Evolutionary conservation across 2,888 invertebrate species (phyloP), one percentile per base, ranked within the genome.

Genomic region (Sinodicranocentrus sp.): DNA sequence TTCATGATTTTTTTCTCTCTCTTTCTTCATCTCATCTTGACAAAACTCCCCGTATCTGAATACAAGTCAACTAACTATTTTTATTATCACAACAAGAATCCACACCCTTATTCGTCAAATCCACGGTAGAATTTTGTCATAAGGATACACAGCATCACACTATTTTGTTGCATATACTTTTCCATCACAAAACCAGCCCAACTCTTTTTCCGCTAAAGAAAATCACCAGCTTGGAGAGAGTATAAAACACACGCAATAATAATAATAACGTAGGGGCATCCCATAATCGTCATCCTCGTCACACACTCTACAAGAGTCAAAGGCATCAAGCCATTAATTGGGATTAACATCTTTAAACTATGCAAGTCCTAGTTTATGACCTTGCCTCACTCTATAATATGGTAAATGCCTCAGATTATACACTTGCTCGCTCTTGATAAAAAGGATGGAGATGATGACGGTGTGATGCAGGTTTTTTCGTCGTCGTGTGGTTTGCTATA

Each of bases 301-400:
- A 54, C 17, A n/a, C 39, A 3, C 33, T 33, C 33, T 10, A 10
- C 33, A 33, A 67, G 68, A 77, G 77, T 67, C 57, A 6, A 71
- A 78, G 68, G 61, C 67, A 67, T 78, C 78, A 80, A 77, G 80
- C 75, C 84, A 86, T 86, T 86, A 86, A 86, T 86, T 86, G 86
- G 82, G 78, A 86, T 86, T 85, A 86, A 86, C 85, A 85, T 85
- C 70, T 72, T 77, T 68, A 63, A 82, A 77, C 73, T 78, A 85
- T 84, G 86, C 65, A 82, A 71, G 43, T 83, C 73, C 72, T 77
- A 79, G 79, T 86, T 86, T 86, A 86, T 83, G 83, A 86, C 84
- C 86, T 83, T 84, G 86, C 86, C 72, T 71, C 71, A 48, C 39
- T 63, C 19, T 33, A 28, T 48, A 44, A 43, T 67, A 44, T n/a